Base-by-base conservation (phyloP, 2,113 vertebrate species). In the Alethe castanea region DNA sequence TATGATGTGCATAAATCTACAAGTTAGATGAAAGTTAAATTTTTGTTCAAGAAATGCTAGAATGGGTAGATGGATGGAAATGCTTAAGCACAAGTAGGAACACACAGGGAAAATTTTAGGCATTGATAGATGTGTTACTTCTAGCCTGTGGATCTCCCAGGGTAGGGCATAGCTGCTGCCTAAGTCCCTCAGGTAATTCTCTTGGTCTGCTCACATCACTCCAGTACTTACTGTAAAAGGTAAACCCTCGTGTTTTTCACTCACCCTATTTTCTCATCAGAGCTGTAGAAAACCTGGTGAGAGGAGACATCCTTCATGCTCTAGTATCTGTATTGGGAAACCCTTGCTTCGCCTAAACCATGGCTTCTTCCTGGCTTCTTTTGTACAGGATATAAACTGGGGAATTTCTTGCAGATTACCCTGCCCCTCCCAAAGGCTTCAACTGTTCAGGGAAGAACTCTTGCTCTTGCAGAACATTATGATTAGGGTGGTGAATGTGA, bases 371-470 rank as follows among this genome's bases (percentile, higher is more conserved):
- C 47, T 54, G 38, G 4, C 29, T 76, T 80, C 62, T 82, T 90
- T 73, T n/a, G 7, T 67, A 57, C 3, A 7, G 36, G 14, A 71
- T 14, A 19, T 84, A 54, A 56, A 67, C 40, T 45, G 59, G n/a
- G 70, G 69, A 72, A 42, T 42, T 85, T 72, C 59, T 80, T 76
- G 23, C 23, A 50, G 31, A 47, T 65, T 57, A 81, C 9, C 23
- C 45, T 81, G 19, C 5, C n/a, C 26, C 31, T 96, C 22, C 31
- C 25, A 67, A 76, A 69, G 50, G 16, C n/a, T 80, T 82, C 12
- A 29, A 0, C 0, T 72, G n/a, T 53, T 36, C 8, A 24, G n/a
- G 23, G 23, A 72, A 69, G n/a, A 50, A 19, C 0, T 1, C 31
- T 40, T 94, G 36, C 5, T 62, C 1, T 79, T 33, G 14, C n/a